Evolutionary conservation across 1,140 invertebrate genomes (phyloP), one percentile per base, ranked within the genome.

Genomic region (Centruroides vittatus): DNA sequence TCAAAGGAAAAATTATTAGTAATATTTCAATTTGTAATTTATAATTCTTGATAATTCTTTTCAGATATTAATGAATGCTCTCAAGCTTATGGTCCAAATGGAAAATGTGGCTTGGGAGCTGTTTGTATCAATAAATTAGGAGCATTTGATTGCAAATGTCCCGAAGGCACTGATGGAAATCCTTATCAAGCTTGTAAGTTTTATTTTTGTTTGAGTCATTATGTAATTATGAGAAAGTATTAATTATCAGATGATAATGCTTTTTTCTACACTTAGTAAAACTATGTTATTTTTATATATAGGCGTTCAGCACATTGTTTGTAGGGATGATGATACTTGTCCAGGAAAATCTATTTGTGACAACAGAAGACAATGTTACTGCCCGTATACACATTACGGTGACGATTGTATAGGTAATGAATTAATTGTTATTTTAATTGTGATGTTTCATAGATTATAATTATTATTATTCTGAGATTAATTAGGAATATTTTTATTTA

Each of bases 21-120:
- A 48, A 7, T 51, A n/a, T 58, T 62, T 35, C 13, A 4, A 4
- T 34, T n/a, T 47, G 34, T 10, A 60, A 62, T 47, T 35, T 50
- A 0, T 61, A 34, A 63, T 5, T 36, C n/a, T 35, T 51, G 35
- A 8, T 68, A n/a, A 34, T 47, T n/a, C 1, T 57, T 66, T 70
- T 6, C 65, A 80, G 83, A 94, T 75, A 81, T 93, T 34, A 82
- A 94, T 70, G 91, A 95, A 73, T 95, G 91, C 70, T 72, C 73
- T 4, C 77, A 74, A 64, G 67, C 71, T 4, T 69, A 65, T 57
- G 68, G 68, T 56, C 68, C 68, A 3, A 65, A 68, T 59, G 78
- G 80, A 57, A 74, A 80, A 57, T 93, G 90, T 73, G 89, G 89
- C 8, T 68, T 79, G 11, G 86, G 86, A 23, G 89, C 89, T 4